Conservation (phyloP, 1,140 invertebrate species). For the Danaus melanippus region DNA sequence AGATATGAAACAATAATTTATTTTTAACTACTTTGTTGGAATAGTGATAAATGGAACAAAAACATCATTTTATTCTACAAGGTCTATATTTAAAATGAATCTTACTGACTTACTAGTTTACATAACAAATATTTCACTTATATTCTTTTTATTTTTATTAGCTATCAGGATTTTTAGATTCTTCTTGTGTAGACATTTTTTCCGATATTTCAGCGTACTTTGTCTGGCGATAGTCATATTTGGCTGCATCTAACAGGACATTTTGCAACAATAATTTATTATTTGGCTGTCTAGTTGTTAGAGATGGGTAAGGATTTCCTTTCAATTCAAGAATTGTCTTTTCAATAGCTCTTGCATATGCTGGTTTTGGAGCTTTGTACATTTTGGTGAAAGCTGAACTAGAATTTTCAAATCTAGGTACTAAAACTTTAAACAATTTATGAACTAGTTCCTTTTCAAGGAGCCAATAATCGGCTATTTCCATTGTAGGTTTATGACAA, state of each 20-base stretch:
- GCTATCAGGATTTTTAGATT: slow-evolving; percentile 4
- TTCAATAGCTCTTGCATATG: slow-evolving; percentile 69
- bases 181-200: slow-evolving; percentile 45
- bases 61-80: too few species aligned
- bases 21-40: too few species aligned
- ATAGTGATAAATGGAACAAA: too few species aligned
- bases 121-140: too few species aligned
- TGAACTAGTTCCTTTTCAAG: slow-evolving; percentile 91
- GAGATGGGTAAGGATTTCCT: slow-evolving; percentile 80
- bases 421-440: slow-evolving; percentile 94
- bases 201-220: slow-evolving; percentile 66
- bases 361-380: slow-evolving; percentile 77
- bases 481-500: slow-evolving; percentile 88
- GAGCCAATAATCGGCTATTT: slow-evolving; percentile 91
- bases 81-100: too few species aligned
- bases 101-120: too few species aligned
- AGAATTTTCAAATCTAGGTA: slow-evolving; percentile 84
- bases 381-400: slow-evolving; percentile 81
- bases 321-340: slow-evolving; percentile 84
- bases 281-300: slow-evolving; percentile 69
- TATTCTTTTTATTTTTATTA: slow-evolving; percentile 6
- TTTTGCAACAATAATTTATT: slow-evolving; percentile 81
- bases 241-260: slow-evolving; percentile 81
- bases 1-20: too few species aligned
- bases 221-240: slow-evolving; percentile 75